These are phyloP conservation scores for Asarcornis scutulata DNA, from an alignment of 2,113 vertebrate species.

Conservation along the genomic window DNA sequence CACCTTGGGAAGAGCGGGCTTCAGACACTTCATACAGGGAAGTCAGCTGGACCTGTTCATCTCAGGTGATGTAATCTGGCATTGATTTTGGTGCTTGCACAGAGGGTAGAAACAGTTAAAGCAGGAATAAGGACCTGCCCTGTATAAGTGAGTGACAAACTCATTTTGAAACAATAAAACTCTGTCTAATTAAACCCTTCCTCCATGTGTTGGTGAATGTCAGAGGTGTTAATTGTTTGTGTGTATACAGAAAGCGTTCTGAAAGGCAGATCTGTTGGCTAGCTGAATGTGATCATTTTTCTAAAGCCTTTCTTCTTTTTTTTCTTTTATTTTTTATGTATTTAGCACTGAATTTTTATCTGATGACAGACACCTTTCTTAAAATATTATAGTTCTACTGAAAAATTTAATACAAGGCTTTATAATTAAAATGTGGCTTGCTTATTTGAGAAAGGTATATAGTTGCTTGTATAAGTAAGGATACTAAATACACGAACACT, in stretches of 20 bases:
- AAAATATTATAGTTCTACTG: neutral
- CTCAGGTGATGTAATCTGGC: neutral
- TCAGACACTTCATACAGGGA: neutral
- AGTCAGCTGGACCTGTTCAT: neutral
- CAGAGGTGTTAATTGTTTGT: neutral
- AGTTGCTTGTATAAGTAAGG: neutral
- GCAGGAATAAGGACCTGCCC: neutral
- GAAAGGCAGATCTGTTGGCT: neutral
- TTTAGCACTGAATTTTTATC: neutral
- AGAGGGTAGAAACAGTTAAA: neutral
- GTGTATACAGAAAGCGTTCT: neutral
- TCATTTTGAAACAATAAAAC: neutral
- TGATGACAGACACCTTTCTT: neutral
- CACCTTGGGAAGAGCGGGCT: neutral
- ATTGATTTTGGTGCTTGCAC: neutral
- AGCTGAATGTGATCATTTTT: neutral
- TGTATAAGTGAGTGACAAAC: neutral
- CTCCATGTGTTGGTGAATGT: neutral
- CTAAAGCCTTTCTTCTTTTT: neutral
- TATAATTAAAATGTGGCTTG: neutral
- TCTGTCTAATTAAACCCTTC: neutral
- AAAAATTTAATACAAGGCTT: neutral
- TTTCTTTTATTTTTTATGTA: neutral
- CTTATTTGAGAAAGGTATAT: neutral
- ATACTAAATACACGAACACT: neutral